These are phyloP conservation scores for Bradypus variegatus DNA, from an alignment of 2,797 vertebrate species.

Conservation along the genomic window DNA sequence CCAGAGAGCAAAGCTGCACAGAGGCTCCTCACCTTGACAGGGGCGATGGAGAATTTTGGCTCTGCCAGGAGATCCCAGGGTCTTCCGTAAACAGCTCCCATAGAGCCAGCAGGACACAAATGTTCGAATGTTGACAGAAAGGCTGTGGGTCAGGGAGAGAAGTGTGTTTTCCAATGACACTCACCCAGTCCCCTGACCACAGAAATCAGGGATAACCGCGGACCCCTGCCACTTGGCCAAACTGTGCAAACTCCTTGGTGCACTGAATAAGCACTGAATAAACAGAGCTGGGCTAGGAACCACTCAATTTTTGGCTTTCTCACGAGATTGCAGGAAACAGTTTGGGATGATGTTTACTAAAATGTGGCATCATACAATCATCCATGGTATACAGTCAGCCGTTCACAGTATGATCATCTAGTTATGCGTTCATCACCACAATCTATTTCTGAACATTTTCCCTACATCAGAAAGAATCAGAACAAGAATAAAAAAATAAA, in stretches of 20 bases:
- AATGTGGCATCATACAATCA: background rate
- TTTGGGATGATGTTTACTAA: background rate
- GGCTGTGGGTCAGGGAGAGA: background rate
- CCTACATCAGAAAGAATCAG: no score
- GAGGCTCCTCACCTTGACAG: fast-evolving
- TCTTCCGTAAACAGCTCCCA: background rate
- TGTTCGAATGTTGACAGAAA: background rate
- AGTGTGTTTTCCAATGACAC: background rate
- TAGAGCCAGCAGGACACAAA: background rate
- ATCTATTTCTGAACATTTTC: no score
- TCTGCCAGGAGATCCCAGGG: fast-evolving
- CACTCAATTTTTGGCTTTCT: background rate
- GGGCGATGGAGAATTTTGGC: background rate
- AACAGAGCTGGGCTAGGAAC: background rate
- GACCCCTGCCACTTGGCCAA: background rate
- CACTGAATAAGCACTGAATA: background rate
- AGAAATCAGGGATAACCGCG: background rate
- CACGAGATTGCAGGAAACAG: background rate
- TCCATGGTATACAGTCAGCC: no score
- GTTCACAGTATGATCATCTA: no score
- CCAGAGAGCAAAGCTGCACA: fast-evolving
- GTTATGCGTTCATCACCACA: no score
- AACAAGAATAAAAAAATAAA: no score
- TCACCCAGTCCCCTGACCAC: background rate
- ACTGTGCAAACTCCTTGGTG: background rate